phyloP scores from a whole-genome alignment of 2,113 vertebrate genomes.

The Perca flavescens region DNA sequence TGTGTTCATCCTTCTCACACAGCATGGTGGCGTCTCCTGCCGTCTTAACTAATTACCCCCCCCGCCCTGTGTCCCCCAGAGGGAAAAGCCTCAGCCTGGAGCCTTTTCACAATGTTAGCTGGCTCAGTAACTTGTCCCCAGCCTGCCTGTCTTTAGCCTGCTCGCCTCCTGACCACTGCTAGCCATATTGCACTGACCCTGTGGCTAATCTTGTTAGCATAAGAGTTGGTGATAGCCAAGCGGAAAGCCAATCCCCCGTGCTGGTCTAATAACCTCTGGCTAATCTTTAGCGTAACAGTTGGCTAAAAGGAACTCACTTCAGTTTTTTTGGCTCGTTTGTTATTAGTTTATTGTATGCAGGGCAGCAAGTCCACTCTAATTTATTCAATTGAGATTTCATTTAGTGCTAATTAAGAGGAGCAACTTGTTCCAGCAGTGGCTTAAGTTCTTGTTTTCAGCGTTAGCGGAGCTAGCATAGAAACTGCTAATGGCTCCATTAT shows the following conservation, averaged over 20 bases:
- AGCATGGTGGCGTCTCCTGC: conserved; percentile 40
- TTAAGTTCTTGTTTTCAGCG: conserved; percentile 43
- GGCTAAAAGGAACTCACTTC: conserved; percentile 44
- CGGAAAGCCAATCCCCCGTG: conserved; percentile 42
- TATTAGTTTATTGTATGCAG: conserved; percentile 36
- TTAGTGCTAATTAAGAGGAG: conserved; percentile 55
- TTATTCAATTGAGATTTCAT: conserved; percentile 47
- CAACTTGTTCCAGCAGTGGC: conserved; percentile 37
- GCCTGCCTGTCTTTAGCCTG: conserved; percentile 31
- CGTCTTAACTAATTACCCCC: conserved; percentile 61
- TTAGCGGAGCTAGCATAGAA: conserved; percentile 50
- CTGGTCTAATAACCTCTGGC: conserved; percentile 34
- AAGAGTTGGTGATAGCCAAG: conserved; percentile 49
- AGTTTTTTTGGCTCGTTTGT: conserved; percentile 46
- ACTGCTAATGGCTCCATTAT: conserved; percentile 61
- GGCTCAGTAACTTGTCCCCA: conserved; percentile 38
- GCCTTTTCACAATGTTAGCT: conserved; percentile 31
- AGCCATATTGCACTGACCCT: conserved; percentile 52
- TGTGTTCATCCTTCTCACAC: conserved; percentile 40
- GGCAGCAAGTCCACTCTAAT: conserved; percentile 37
- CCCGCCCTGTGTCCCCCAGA: background rate
- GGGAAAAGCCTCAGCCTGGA: conserved; percentile 33
- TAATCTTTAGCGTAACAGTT: conserved; percentile 52
- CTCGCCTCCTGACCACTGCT: conserved; percentile 49
- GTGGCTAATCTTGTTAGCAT: conserved; percentile 68